phyloP scores from a whole-genome alignment of 2,113 vertebrate genomes.

The Pungitius pungitius region DNA sequence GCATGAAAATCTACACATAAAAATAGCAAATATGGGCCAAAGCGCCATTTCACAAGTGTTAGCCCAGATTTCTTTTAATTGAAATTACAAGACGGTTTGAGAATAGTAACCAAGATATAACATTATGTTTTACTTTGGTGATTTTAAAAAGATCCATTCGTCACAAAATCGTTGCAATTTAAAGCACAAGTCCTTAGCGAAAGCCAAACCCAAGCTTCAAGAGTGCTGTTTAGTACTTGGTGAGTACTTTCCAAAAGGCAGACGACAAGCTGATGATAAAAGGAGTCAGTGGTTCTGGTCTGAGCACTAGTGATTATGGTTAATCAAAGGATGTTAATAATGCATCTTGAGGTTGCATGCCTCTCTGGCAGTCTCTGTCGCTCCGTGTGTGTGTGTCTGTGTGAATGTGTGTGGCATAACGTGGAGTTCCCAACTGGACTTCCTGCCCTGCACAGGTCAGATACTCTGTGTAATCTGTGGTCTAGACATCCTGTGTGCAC shows the following conservation, averaged over 20 bases:
- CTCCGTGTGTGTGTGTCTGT: conserved; percentile 6
- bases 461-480: conserved; percentile 52
- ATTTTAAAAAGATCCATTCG: conserved; percentile 17
- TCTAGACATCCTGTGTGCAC: conserved; percentile 54
- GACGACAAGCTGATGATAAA: conserved; percentile 48
- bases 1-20: conserved; percentile 69
- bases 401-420: conserved; percentile 16
- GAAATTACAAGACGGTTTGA: background rate
- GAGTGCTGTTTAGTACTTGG: conserved; percentile 14
- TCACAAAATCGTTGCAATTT: conserved; percentile 9
- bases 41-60: conserved; percentile 13
- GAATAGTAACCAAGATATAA: conserved; percentile 3
- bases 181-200: conserved; percentile 9
- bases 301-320: conserved; percentile 56
- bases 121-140: background rate
- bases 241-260: conserved; percentile 42
- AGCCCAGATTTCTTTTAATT: conserved; percentile 16
- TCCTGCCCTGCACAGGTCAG: conserved; percentile 39
- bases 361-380: conserved; percentile 18
- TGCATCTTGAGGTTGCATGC: conserved; percentile 36
- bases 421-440: conserved; percentile 5
- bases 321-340: conserved; percentile 61
- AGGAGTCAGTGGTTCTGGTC: conserved; percentile 55
- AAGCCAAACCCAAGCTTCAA: conserved; percentile 7
- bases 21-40: conserved; percentile 47